Percentiles rank a stretch among this genome's conserved stretches.
Evolutionary conservation across 2,113 vertebrate genomes (phyloP).

Genomic region (Thymallus thymallus): DNA sequence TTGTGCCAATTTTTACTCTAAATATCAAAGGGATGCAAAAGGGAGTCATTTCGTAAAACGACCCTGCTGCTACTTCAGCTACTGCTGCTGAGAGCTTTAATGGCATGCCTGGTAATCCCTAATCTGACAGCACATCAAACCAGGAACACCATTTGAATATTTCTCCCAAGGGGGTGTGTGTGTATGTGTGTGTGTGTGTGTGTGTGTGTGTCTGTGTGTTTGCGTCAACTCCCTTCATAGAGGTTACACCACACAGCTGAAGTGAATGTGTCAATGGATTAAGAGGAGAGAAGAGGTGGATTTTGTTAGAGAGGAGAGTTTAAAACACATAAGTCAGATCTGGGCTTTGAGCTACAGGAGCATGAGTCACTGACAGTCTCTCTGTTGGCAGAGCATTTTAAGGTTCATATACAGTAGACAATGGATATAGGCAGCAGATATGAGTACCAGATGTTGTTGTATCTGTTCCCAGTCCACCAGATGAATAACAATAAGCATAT

Average conservation of each 20-base stretch:
- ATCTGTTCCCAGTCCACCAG: too few species aligned
- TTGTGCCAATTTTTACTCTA: too few species aligned
- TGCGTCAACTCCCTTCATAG: background rate
- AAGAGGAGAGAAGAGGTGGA: background rate
- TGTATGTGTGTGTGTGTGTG: conserved; percentile 3
- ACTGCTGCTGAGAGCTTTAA: conserved; percentile 37
- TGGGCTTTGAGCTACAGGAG: too few species aligned
- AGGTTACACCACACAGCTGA: background rate
- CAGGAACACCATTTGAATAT: conserved; percentile 20
- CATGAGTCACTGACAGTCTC: too few species aligned
- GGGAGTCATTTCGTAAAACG: too few species aligned
- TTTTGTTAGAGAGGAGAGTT: background rate
- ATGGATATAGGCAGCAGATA: too few species aligned
- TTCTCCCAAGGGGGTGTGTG: conserved; percentile 9
- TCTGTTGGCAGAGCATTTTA: too few species aligned
- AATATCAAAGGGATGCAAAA: too few species aligned
- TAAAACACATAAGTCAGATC: background rate
- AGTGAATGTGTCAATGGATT: conserved; percentile 18
- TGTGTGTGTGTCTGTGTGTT: too few species aligned
- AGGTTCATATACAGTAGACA: too few species aligned
- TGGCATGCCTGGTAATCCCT: conserved; percentile 46
- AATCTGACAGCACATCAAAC: conserved; percentile 57
- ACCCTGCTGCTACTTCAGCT: too few species aligned
- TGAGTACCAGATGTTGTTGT: too few species aligned
- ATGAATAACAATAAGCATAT: background rate